These are phyloP conservation scores for Phocides pigmalion DNA, from an alignment of 1,140 invertebrate species.

Conservation along the genomic window DNA sequence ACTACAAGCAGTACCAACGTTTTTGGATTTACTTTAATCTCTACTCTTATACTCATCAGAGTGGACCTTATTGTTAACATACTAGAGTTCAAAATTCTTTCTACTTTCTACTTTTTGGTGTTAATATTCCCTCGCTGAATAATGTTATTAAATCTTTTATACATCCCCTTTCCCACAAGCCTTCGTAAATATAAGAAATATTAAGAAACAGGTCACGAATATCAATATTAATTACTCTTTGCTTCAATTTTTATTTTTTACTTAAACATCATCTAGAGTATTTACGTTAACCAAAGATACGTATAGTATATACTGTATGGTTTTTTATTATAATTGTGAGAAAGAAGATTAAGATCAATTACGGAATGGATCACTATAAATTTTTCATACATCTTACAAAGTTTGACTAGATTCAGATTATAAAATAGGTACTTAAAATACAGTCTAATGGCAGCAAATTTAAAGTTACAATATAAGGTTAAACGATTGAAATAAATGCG, in stretches of 20 bases:
- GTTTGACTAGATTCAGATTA: slow-evolving; percentile 62
- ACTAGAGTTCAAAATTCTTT: neutral
- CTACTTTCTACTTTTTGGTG: neutral
- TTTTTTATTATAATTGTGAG: neutral
- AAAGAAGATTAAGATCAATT: slow-evolving; percentile 32
- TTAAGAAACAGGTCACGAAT: neutral
- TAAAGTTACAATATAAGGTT: neutral
- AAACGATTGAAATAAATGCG: neutral
- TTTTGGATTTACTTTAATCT: slow-evolving; percentile 4
- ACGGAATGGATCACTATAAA: slow-evolving; percentile 38
- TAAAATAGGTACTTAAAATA: slow-evolving; percentile 44
- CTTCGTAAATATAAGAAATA: neutral
- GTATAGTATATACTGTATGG: too few species aligned
- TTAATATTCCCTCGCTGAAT: slow-evolving; percentile 4
- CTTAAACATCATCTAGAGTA: neutral
- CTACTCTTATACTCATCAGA: neutral
- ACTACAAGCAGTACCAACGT: neutral
- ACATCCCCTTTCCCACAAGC: neutral
- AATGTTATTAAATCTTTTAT: neutral
- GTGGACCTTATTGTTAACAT: neutral
- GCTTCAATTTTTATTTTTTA: slow-evolving; percentile 1
- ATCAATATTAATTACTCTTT: neutral
- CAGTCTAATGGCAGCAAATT: slow-evolving; percentile 49
- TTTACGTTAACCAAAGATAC: too few species aligned
- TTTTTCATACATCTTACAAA: slow-evolving; percentile 38